Base-by-base conservation (phyloP, 2,888 invertebrate species). In the Diaphora mendica region DNA sequence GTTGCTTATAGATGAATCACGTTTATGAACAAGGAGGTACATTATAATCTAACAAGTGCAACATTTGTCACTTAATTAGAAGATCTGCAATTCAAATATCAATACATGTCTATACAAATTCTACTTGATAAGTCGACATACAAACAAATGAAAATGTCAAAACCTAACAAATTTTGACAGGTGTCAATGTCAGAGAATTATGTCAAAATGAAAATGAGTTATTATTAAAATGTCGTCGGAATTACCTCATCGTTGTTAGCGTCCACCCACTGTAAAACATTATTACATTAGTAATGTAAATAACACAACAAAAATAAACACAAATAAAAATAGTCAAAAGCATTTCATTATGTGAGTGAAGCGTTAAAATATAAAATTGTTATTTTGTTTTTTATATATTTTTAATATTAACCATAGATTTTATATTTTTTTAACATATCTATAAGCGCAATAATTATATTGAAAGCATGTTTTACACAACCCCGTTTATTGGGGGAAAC, bases 241-340 rank as follows among this genome's bases (percentile, higher is more conserved):
- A 87, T 96, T 97, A 97, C 97, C 97, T 97, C 97, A 85, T 96
- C 96, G 92, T 96, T 96, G 95, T 96, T 96, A 94, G 96, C 96
- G 95, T 96, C 97, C 94, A 97, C 96, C 97, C 97, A 97, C 97
- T 97, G 96, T 88, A 95, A 95, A 94, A 95, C 90, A 95, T 94
- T 93, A 91, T 91, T 87, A 75, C 78, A 96, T 95, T 94, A 94
- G 94, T 94, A 89, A 95, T 91, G 90, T 85, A 87, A 84, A 87
- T 83, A 86, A 84, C 85, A 82, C 35, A 77, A 68, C 76, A 82
- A 81, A 82, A 67, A 67, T 20, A 44, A 30, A 84, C 82, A 68
- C 81, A 73, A 78, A 48, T 17, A 48, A 67, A 55, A 62, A 20
- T n/a, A 5, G 30, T 80, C 94, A 94, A 94, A 89, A 95, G 94